Percentiles rank a stretch among this genome's conserved stretches.
Evolutionary conservation across 1,140 invertebrate genomes (phyloP).

Genomic region (Drosophila quadrilineata): DNA sequence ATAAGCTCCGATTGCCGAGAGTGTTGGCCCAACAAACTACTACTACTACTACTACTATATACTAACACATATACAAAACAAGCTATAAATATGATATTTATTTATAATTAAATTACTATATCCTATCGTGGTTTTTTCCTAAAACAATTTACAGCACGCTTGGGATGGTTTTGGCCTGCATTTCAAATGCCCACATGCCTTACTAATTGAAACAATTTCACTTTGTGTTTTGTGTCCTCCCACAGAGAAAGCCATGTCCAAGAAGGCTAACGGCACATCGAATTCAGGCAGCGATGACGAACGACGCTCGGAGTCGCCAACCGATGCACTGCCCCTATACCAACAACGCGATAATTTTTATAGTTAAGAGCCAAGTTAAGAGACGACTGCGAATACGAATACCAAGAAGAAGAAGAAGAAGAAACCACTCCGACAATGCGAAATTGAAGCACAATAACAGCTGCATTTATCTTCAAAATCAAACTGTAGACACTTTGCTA

Average conservation of each 20-base stretch:
- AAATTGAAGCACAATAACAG: slow-evolving; percentile 71
- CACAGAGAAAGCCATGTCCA: slow-evolving; percentile 88
- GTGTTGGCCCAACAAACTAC: not conserved
- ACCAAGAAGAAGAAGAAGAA: too few relatives aligned
- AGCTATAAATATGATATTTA: slow-evolving; percentile 6
- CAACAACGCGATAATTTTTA: slow-evolving; percentile 93
- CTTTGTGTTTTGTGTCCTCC: slow-evolving; percentile 48
- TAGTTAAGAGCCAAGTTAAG: slow-evolving; percentile 84
- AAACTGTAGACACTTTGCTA: slow-evolving; percentile 70
- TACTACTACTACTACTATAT: too few relatives aligned
- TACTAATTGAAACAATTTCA: slow-evolving; percentile 32
- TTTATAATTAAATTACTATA: slow-evolving; percentile 8
- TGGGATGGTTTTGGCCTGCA: slow-evolving; percentile 60
- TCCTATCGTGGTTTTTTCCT: slow-evolving; percentile 37
- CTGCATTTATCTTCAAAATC: slow-evolving; percentile 77
- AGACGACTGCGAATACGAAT: slow-evolving; percentile 13
- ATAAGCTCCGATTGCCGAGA: slow-evolving; percentile 45
- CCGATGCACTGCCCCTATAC: slow-evolving; percentile 87
- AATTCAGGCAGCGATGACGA: slow-evolving; percentile 81
- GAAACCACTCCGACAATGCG: slow-evolving; percentile 44
- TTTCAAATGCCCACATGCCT: not conserved
- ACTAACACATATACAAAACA: slow-evolving; percentile 18
- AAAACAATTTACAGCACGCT: slow-evolving; percentile 76
- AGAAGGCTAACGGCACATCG: slow-evolving; percentile 82
- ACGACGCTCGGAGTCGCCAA: slow-evolving; percentile 83